phyloP scores from a whole-genome alignment of 2,888 invertebrate species.

The Diaphora mendica region DNA sequence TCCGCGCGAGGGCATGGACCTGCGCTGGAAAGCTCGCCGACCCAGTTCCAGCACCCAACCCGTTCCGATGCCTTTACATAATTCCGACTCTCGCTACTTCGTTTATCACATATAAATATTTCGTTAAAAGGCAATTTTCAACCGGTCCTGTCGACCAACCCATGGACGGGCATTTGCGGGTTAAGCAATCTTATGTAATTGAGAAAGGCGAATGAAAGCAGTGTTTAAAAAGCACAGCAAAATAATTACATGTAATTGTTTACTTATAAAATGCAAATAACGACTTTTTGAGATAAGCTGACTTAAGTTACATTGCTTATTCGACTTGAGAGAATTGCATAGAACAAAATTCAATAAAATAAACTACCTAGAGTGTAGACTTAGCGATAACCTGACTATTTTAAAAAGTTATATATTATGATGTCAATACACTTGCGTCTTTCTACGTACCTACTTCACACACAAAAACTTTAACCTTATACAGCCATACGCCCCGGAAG shows the following conservation, averaged over 20 bases:
- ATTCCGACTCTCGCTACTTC: slow-evolving; percentile 60
- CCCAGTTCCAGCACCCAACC: slow-evolving; percentile 67
- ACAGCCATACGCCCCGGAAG: slow-evolving; percentile 12
- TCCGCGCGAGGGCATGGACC: slow-evolving; percentile 59
- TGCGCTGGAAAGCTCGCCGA: slow-evolving; percentile 73
- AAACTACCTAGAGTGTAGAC: too few species aligned
- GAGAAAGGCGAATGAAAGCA: slow-evolving; percentile 40
- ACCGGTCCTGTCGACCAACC: slow-evolving; percentile 32
- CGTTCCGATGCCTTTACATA: slow-evolving; percentile 63
- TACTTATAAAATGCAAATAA: slow-evolving; percentile 25
- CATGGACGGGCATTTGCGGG: slow-evolving; percentile 27
- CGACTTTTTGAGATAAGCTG: slow-evolving; percentile 18
- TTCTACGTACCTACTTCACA: slow-evolving; percentile 3
- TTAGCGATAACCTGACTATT: neutral
- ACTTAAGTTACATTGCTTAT: slow-evolving; percentile 23
- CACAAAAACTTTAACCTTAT: neutral
- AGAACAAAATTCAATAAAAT: too few species aligned
- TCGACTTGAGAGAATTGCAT: neutral
- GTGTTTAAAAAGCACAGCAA: slow-evolving; percentile 28
- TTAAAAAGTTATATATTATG: neutral
- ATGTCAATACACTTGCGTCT: neutral
- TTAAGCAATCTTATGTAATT: slow-evolving; percentile 40
- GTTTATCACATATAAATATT: slow-evolving; percentile 46
- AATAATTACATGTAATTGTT: slow-evolving; percentile 28
- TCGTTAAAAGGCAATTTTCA: slow-evolving; percentile 34